Evolutionary conservation across 2,888 invertebrate genomes (phyloP), one percentile per base, ranked within the genome.

Genomic region (Lissocephala sabroskyi): DNA sequence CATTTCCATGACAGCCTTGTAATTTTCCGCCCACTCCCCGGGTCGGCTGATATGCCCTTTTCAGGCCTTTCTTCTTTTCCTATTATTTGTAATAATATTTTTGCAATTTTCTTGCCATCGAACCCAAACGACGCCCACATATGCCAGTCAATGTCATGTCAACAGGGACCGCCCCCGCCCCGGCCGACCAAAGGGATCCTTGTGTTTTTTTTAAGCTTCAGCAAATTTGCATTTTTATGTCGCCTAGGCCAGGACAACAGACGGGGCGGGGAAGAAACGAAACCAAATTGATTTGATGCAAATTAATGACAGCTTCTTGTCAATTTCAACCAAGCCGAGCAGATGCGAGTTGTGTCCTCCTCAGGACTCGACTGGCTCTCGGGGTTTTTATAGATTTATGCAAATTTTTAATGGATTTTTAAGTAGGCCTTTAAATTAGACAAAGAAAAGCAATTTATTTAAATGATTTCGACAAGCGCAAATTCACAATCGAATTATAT

Each of bases 321-420:
- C 70, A 73, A 61, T 62, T 59, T 56, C 57, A 59, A 23, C 23
- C 23, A 5, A 23, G 35, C 35, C 17, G 7, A 19, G 1, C 33
- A 45, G 26, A 4, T 6, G 11, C 3, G 16, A 11, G 10, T 41
- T 36, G 30, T 11, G 32, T 19, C 4, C 39, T 43, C 9, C 23
- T 39, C 11, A 23, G 11, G 16, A 11, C 17, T 33, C 19, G 43
- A 10, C 40, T 44, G 41, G n/a, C 10, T 41, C 33, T 42, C 9
- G 11, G 33, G 42, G 51, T 48, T 44, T 50, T 48, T 49, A 55
- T 51, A 62, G 64, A 73, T 78, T 62, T 65, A 76, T 78, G 79
- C 60, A 70, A 77, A 79, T 79, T 78, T 74, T 70, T 79, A 77
- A 77, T 79, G 77, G 79, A 76, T 70, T 77, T 77, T 77, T 77